Base-by-base conservation (phyloP, 2,113 vertebrate genomes). In the Varanus komodoensis region DNA sequence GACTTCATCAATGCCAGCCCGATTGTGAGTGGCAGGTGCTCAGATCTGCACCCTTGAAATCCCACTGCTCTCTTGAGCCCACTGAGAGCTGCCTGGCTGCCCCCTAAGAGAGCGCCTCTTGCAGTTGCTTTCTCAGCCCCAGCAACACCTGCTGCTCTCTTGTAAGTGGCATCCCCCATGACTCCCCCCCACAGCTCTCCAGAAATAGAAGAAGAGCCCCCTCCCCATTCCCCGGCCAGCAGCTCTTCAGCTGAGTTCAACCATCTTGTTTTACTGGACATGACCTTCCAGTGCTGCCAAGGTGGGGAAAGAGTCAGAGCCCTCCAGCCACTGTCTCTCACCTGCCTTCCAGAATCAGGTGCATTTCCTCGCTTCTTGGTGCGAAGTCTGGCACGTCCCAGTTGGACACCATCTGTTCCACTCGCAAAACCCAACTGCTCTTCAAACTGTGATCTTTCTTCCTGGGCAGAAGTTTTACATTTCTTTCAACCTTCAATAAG, bases 1-100 rank as follows among this genome's bases (percentile, higher is more conserved):
- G 99, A 99, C 92, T 99, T 99, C 96, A 99, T 99, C 97, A 99
- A 99, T 0, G 99, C 99, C 95, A 99, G 99, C 93, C 98, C 98
- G 0, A 98, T 99, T 0, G 99, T 99, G 97, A 98, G 98, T 97
- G 91, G 34, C 25, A 85, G 29, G 12, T 15, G 48, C 15, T 19
- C 54, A 57, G 3, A 29, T 57, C 52, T 52, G 4, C 52, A 34
- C 9, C 48, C n/a, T 34, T 68, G 44, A 69, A 2, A n/a, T 6
- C 21, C 12, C 38, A 11, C 73, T 84, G 34, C 17, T 9, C 3
- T 48, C 57, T 54, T 3, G 14, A 71, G 9, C 48, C 78, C 64
- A 54, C 4, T 71, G 44, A 38, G 68, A 34, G 71, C 32, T 50
- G 44, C n/a, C 29, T 38, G 11, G 27, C 87, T 54, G 50, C 54